Conservation (phyloP, 2,888 invertebrate species). For the Diaprepes abbreviatus region DNA sequence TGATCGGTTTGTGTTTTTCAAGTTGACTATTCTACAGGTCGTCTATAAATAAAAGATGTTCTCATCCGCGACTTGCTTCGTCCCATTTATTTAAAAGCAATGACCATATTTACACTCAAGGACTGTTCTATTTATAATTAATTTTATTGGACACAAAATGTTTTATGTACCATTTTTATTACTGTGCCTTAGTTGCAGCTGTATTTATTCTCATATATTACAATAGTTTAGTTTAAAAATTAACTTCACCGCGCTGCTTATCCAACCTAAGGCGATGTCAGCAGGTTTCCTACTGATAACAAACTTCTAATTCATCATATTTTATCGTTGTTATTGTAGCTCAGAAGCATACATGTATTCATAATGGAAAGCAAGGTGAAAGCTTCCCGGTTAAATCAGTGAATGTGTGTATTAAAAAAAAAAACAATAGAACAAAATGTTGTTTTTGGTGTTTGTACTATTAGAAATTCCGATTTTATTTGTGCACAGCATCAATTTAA, state of each 20-base stretch:
- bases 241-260: background rate
- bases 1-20: constrained; percentile 12
- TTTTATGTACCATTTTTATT: constrained; percentile 18
- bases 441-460: constrained; percentile 10
- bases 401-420: background rate
- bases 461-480: constrained; percentile 4
- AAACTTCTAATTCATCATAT: constrained; percentile 33
- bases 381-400: background rate
- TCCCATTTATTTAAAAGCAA: constrained; percentile 37
- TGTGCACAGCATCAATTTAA: constrained; percentile 55
- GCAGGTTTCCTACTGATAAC: constrained; percentile 30
- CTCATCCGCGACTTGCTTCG: constrained; percentile 26
- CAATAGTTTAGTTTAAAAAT: background rate
- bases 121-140: constrained; percentile 36
- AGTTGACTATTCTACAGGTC: constrained; percentile 19
- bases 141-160: constrained; percentile 24
- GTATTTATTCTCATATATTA: background rate
- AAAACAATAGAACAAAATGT: constrained; percentile 12
- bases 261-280: constrained; percentile 23
- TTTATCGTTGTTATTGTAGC: constrained; percentile 25
- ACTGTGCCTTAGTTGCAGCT: background rate
- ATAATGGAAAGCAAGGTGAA: constrained; percentile 11
- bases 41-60: constrained; percentile 42
- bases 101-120: constrained; percentile 36
- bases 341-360: constrained; percentile 24